Evolutionary conservation across 1,140 invertebrate genomes (phyloP), one percentile per base, ranked within the genome.

Genomic region (Cyclina sinensis): DNA sequence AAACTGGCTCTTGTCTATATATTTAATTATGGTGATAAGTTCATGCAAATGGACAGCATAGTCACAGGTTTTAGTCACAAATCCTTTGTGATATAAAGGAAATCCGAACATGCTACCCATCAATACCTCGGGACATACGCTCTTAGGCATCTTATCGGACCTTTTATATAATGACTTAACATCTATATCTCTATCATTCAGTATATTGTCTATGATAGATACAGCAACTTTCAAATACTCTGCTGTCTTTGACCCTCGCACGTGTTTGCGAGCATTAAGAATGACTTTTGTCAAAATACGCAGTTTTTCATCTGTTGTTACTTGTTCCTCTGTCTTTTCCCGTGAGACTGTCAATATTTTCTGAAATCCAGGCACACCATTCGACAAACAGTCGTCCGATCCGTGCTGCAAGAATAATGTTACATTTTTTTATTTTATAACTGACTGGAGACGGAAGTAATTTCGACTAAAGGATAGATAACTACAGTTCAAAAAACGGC

Each of bases 81-180:
- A 91, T 4, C 91, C 91, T 27, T 83, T 83, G 27, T 91, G 81
- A 54, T 86, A 91, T 18, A 89, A 89, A 0, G 91, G 91, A 81
- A 86, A 91, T 12, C 89, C 89, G 46, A 80, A 91, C 1, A 37
- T 73, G 2, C 81, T 65, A n/a, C 86, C 91, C 54, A 84, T 90
- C 43, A 79, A 91, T 37, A 14, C 30, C 87, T 91, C 91, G 0
- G 76, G 78, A 83, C 91, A 91, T 43, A 89, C 76, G 62, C 43
- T 54, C 51, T 35, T 88, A 24, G 90, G 68, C 43, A 16, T 16
- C 11, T 35, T 18, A 4, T 18, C 48, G 14, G 39, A 18, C 11
- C 87, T 48, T 7, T 54, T 30, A 86, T 70, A 48, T 65, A 24
- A 9, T 54, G 57, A 62, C 0, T 35, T 21, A 18, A 32, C 0